Conservation (phyloP, 2,113 vertebrate genomes). For the Redunca redunca region DNA sequence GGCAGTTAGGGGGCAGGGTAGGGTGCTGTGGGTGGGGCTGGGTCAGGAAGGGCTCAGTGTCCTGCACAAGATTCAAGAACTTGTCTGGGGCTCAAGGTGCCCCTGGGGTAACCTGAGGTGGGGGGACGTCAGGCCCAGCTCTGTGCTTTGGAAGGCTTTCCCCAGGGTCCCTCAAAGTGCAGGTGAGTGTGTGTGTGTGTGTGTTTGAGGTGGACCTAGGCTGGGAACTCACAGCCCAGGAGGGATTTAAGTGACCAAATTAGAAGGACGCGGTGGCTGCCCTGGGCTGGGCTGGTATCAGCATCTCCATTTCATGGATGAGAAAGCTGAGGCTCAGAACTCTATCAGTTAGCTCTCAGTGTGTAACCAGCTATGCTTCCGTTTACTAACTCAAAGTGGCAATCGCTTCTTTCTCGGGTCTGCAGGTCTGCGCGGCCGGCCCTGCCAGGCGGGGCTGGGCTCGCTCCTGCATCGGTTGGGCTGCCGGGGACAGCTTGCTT, state of each 20-base stretch:
- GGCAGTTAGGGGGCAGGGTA: rapidly evolving
- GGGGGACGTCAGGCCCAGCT: neutral
- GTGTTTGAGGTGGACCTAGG: neutral
- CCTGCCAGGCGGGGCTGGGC: neutral
- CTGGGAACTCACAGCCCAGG: neutral
- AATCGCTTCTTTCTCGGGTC: rapidly evolving
- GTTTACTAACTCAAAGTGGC: neutral
- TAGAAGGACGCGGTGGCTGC: rapidly evolving
- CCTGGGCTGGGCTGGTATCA: neutral
- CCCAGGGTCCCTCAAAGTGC: neutral
- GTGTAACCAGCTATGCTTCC: rapidly evolving
- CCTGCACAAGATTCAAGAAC: neutral
- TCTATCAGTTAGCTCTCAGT: neutral
- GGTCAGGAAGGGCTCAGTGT: too few species aligned
- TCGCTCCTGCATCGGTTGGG: rapidly evolving
- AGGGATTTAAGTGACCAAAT: neutral
- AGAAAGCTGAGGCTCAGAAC: neutral
- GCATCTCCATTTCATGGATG: neutral
- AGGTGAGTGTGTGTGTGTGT: neutral
- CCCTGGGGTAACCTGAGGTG: too few species aligned
- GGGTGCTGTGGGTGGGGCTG: too few species aligned
- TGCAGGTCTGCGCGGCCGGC: rapidly evolving
- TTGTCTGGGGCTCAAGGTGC: neutral
- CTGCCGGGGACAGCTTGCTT: neutral
- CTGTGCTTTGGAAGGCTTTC: neutral